These are phyloP conservation scores for Acrocephalus scirpaceus DNA, from an alignment of 2,797 vertebrate species.

Conservation along the genomic window DNA sequence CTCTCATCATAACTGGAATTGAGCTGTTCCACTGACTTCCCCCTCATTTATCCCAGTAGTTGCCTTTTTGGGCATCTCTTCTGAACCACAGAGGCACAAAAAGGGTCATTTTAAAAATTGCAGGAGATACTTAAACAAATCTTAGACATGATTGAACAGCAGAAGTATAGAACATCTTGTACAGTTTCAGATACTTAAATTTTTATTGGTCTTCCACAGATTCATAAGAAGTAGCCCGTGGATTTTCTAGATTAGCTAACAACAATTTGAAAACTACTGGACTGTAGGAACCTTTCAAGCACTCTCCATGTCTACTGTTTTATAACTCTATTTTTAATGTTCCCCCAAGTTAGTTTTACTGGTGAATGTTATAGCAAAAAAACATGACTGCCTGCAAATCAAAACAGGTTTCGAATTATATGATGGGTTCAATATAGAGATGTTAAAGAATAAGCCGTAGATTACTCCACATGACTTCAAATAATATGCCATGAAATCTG, in stretches of 20 bases:
- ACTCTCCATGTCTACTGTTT: not conserved
- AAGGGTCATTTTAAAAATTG: not conserved
- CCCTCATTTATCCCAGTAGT: not conserved
- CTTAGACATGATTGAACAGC: not conserved
- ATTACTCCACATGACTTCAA: not conserved
- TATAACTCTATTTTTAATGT: not conserved
- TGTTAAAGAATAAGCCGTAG: not conserved
- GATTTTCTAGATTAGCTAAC: not conserved
- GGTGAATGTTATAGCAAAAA: not conserved
- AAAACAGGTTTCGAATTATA: not conserved
- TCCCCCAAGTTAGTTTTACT: not conserved
- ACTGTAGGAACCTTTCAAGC: not conserved
- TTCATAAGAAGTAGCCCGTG: not conserved
- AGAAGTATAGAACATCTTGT: not conserved
- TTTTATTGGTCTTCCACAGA: not conserved
- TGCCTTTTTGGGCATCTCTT: not conserved
- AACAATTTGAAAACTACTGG: not conserved
- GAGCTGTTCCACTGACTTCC: not conserved
- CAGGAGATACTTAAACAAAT: not conserved
- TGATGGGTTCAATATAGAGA: not conserved
- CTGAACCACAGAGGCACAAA: not conserved
- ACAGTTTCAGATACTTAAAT: not conserved
- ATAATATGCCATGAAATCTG: not conserved
- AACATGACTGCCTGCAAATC: not conserved
- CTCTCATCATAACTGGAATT: not conserved